Conservation (phyloP, 2,113 vertebrate genomes). For the Mormoops blainvillei region DNA sequence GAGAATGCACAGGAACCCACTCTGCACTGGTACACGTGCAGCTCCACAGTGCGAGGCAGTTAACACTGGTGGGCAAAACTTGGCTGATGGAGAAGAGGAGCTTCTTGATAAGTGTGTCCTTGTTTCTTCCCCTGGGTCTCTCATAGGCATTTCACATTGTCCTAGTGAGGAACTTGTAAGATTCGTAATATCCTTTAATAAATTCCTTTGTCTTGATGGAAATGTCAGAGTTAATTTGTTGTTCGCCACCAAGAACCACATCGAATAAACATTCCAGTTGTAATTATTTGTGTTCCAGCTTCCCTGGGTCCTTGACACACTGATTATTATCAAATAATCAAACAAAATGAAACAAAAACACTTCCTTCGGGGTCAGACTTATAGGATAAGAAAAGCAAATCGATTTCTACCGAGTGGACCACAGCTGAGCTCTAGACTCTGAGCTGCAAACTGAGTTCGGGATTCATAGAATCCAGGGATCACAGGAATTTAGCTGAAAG, state of each 20-base stretch:
- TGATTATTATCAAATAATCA: background rate
- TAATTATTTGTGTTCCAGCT: background rate
- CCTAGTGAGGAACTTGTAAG: background rate
- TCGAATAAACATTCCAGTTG: background rate
- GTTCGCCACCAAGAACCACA: background rate
- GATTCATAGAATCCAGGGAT: background rate
- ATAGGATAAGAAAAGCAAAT: background rate
- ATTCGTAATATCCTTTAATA: background rate
- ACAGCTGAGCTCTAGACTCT: background rate
- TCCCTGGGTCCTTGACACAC: background rate
- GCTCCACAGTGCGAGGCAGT: background rate
- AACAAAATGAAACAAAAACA: background rate
- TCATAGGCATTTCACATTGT: background rate
- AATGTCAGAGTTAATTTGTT: background rate
- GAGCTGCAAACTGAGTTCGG: background rate
- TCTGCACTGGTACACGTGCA: background rate
- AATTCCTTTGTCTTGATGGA: background rate
- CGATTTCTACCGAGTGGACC: background rate
- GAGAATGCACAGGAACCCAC: background rate
- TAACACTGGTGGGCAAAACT: background rate
- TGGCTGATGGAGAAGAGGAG: background rate
- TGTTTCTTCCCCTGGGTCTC: background rate
- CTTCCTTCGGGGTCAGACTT: background rate
- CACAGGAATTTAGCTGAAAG: background rate
- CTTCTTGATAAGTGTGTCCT: background rate